These are phyloP conservation scores for Dasyurus viverrinus DNA, from an alignment of 2,113 vertebrate genomes.

Conservation along the genomic window DNA sequence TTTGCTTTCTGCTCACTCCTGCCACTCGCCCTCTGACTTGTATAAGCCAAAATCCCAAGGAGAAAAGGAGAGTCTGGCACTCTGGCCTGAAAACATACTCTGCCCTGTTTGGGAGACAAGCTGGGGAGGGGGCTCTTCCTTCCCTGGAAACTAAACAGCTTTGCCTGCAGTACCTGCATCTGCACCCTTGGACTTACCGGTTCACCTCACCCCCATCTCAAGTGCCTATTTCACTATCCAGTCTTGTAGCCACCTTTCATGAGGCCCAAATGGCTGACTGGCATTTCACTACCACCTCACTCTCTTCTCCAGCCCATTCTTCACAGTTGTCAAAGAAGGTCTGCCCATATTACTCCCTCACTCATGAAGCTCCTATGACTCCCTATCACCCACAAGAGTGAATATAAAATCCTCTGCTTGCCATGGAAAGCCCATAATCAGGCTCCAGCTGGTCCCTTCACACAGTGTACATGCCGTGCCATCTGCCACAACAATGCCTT, in stretches of 20 bases:
- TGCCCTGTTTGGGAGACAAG: not conserved
- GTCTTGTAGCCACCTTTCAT: not conserved
- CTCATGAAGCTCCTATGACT: not conserved
- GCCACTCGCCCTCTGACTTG: not conserved
- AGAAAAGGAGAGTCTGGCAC: not conserved
- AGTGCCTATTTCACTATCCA: not conserved
- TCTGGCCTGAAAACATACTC: not conserved
- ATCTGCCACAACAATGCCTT: not conserved
- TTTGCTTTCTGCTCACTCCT: not conserved
- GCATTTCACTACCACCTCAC: not conserved
- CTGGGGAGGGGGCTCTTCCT: not conserved
- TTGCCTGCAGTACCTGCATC: not conserved
- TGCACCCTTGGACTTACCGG: no score
- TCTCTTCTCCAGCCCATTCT: not conserved
- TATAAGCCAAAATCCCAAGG: not conserved
- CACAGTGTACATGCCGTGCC: not conserved
- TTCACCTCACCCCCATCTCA: not conserved
- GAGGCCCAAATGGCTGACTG: not conserved
- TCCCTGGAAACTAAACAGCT: not conserved
- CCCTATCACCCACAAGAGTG: not conserved
- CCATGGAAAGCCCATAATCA: not conserved
- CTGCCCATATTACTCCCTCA: not conserved
- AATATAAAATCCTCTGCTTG: not conserved
- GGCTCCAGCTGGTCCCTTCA: not conserved
- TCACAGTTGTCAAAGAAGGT: not conserved